Evolutionary conservation across 2,113 vertebrate species (phyloP), one percentile per base, ranked within the genome.

Genomic region (Calidris pugnax): DNA sequence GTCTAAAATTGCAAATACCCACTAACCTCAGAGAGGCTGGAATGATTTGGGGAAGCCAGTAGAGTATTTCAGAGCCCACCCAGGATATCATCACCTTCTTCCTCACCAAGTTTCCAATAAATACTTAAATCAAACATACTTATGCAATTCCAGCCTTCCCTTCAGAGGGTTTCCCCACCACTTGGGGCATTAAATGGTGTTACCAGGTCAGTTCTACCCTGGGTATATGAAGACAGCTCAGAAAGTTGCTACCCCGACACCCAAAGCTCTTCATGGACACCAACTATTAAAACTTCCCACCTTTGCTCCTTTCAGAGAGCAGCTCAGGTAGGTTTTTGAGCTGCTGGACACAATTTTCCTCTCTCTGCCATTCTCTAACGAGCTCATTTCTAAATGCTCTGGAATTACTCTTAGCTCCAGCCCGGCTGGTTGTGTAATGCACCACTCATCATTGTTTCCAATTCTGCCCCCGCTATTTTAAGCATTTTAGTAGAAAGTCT

Each of bases 391-490:
- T 59, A 39, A 69, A 23, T 0, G 59, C 74, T 92, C 79, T 86
- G 90, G 63, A 80, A 77, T 86, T 14, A 48, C 32, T 43, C 59
- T 8, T 3, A 73, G 83, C 68, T 76, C 57, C 68, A 80, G 75
- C 55, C 72, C 55, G 39, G 53, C 72, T 74, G 85, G 41, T 90
- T 95, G 91, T 67, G 69, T 72, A 93, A 90, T 17, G 35, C 79
- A 60, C 15, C 72, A 45, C 91, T 95, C 86, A 75, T 67, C 85
- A 88, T 33, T 83, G 77, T 88, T 93, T 90, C 92, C 95, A 50
- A 15, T 37, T 88, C 79, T 83, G 83, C 88, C n/a, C 60, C 26
- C 39, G 35, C 53, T 95, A 93, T 88, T 96, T 95, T 87, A 90
- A 83, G 94, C 45, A 16, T 74, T 84, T 87, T 22, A 73, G 73